Base-by-base conservation (phyloP, 1,140 invertebrate species). In the Pissodes strobi region DNA sequence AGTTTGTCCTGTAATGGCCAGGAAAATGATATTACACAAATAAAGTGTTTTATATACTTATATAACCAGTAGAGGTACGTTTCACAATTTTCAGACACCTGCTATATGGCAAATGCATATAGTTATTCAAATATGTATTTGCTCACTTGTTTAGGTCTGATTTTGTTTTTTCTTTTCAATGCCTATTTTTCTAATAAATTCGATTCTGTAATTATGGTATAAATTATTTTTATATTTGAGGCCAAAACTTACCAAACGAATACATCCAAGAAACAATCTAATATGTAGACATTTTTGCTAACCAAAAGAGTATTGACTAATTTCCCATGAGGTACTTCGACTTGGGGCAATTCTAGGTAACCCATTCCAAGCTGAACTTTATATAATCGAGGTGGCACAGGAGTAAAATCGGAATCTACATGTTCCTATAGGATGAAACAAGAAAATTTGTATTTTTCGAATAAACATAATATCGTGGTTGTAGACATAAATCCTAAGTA, bases 351-450 rank as follows among this genome's bases (percentile, higher is more conserved):
- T 80, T 99, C 97, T 68, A 99, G 81, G 79, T 98, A 99, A 1
- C 98, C 97, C 94, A 98, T 99, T 43, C 97, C 97, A 5, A 99
- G 84, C 73, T 88, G 87, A 51, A 99, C 95, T 82, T 95, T 90
- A 81, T 99, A 99, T 27, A 99, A 80, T 27, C 91, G 85, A 5
- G 96, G 92, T 46, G 86, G 75, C 8, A 87, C 77, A 64, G 93
- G 91, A 22, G 81, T 76, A 79, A 92, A 96, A 71, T 94, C 83
- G 10, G 86, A 83, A 56, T 88, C 83, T 0, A 97, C 90, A 76
- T 94, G 90, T 80, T 95, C 92, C 86, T 92, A 68, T 9, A 75
- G 63, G 49, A 63, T 4, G 23, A 22, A 45, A 30, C 2, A 17
- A n/a, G 21, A n/a, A n/a, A n/a, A n/a, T n/a, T n/a, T n/a, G 95